Base-by-base conservation (phyloP, 2,797 vertebrate genomes). In the Orestias chungarensis region DNA sequence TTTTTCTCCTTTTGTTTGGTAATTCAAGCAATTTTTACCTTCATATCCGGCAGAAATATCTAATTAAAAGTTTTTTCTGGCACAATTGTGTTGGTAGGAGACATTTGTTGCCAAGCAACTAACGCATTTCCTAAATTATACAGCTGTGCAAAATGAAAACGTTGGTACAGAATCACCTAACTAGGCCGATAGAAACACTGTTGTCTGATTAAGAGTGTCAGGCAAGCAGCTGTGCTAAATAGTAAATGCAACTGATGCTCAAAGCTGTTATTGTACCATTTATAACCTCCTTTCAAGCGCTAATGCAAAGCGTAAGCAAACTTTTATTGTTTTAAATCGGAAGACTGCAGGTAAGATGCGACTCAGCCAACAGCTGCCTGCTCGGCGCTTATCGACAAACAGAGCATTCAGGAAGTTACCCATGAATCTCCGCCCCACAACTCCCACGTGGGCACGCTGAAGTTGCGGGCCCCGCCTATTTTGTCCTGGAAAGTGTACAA, bases 351-450 rank as follows among this genome's bases (percentile, higher is more conserved):
- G 74, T 77, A 76, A 47, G 74, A 69, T 80, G 71, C 85, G 59
- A 82, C 54, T 71, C 66, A 77, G 78, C 74, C 78, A 73, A 69
- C 71, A 79, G 75, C 82, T 44, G 54, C 25, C 47, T 77, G 88
- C 74, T 75, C 81, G 86, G 93, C 90, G 91, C 90, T 88, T 59
- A 86, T 80, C 82, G 90, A 89, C 86, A 92, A 87, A 92, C 79
- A 62, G 68, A 73, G 78, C 86, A 93, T 87, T 90, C 90, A 91
- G 88, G 79, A 86, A 85, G 81, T 93, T 95, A 95, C 94, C 93
- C 95, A 95, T 83, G 89, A 95, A 89, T 95, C 94, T 95, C 93
- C 94, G 90, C 91, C 94, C 93, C 93, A 93, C 80, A 95, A 91
- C 92, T 96, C 94, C 94, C 95, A 95, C 87, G 91, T 89, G 87